Base-by-base conservation (phyloP, 2,888 invertebrate species). In the Hyposoter didymator region DNA sequence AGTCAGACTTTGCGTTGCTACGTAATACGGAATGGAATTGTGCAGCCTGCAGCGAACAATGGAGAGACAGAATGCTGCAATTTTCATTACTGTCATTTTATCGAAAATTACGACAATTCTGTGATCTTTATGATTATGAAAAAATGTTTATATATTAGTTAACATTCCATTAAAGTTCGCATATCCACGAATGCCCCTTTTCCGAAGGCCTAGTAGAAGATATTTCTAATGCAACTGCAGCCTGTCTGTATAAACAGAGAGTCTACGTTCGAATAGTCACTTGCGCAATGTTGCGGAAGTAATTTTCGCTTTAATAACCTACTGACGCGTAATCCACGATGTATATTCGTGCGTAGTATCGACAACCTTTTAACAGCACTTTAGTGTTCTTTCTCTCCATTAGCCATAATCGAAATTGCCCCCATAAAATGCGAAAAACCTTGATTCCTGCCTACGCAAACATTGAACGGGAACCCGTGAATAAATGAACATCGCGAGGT, bases 221-320 rank as follows among this genome's bases (percentile, higher is more conserved):
- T 28, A 3, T 59, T 28, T 49, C 47, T 28, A 14, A 28, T 59
- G 59, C 59, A 59, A 28, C 28, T 22, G 1, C 55, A 22, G 4
- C 22, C 8, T 59, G 28, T 1, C 28, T 59, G 28, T 59, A 39
- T 39, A 47, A 69, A 69, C 47, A 69, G 28, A 45, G 22, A 45
- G 17, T 69, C 32, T 32, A 69, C 28, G 43, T 17, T 45, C 62
- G 32, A 72, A 47, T 73, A 22, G 43, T 32, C n/a, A 67, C 35
- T 84, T 79, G 55, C 76, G 80, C 66, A 84, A 76, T 76, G 78
- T 76, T 55, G 43, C 84, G 80, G 81, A 81, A 81, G 39, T 28
- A 19, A 19, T 39, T n/a, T n/a, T 49, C 28, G 39, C 43, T 81
- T 76, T 84, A 72, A 62, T 70, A 76, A 76, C 32, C 59, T 59